A percentile compares a stretch with the other conserved stretches of the same genome.
Conservation (phyloP, 2,797 vertebrate species). For the Microctenopoma steveboyesi region DNA sequence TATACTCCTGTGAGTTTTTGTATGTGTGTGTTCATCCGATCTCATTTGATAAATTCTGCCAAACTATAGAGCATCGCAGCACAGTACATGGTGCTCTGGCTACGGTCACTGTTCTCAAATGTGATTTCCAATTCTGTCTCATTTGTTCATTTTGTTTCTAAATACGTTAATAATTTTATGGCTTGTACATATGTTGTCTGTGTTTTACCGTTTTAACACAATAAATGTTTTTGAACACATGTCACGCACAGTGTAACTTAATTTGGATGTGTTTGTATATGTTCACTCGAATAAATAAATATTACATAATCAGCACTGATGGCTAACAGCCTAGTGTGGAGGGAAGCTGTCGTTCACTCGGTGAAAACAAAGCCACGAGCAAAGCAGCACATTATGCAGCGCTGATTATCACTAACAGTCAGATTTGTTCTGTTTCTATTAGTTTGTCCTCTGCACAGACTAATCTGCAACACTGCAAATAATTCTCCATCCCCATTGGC, state of each 20-base stretch:
- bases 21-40: slow-evolving; percentile 3
- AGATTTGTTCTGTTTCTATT: slow-evolving; percentile 13
- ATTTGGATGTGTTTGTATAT: slow-evolving; percentile 4
- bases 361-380: slow-evolving; percentile 39
- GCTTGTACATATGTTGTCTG: slow-evolving; percentile 42
- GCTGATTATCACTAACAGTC: slow-evolving; percentile 38
- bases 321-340: slow-evolving; percentile 16
- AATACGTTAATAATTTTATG: slow-evolving; percentile 25
- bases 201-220: slow-evolving; percentile 41
- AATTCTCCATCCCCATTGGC: slow-evolving; percentile 1
- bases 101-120: slow-evolving; percentile 10
- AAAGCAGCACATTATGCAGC: slow-evolving; percentile 19
- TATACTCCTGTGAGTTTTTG: neutral
- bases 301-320: slow-evolving; percentile 34
- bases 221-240: slow-evolving; percentile 63
- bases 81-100: slow-evolving; percentile 6
- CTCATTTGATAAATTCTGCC: slow-evolving; percentile 1
- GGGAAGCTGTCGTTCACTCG: slow-evolving; percentile 29
- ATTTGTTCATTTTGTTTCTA: slow-evolving; percentile 20
- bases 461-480: slow-evolving; percentile 11
- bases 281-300: slow-evolving; percentile 22
- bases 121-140: slow-evolving; percentile 16
- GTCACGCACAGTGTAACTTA: slow-evolving; percentile 5
- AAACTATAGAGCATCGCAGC: slow-evolving; percentile 5
- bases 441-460: slow-evolving; percentile 27